Base-by-base conservation (phyloP, 2,888 invertebrate genomes). In the Gisinianus flammeolus region DNA sequence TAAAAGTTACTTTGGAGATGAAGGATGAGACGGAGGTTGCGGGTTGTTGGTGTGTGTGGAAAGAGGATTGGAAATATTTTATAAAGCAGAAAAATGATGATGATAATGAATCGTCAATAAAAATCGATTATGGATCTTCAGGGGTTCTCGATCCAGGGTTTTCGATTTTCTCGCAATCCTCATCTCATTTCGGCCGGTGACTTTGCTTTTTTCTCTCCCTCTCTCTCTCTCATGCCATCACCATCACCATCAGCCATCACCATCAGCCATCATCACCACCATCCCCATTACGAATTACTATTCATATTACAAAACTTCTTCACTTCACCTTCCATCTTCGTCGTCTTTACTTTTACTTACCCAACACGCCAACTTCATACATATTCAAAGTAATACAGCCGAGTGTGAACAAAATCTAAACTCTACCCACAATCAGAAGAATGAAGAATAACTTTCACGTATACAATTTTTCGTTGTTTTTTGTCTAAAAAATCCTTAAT, bases 61-160 rank as follows among this genome's bases (percentile, higher is more conserved):
- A n/a, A n/a, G 62, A 24, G 26, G 62, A 62, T 62, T 62, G 62
- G 62, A 62, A 56, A 56, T 62, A 62, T 24, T 54, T 62, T 62
- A 62, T 62, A 22, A 62, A 62, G 62, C n/a, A 10, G n/a, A 54
- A n/a, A 70, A 70, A 70, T n/a, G 26, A 52, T 16, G 54, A 70
- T 71, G 30, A 71, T 83, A 83, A 82, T 83, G 83, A 83, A 81
- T 83, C 83, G 81, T 83, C 82, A 83, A 83, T 83, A 83, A 83
- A 83, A 83, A 83, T 83, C 83, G 82, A 83, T 83, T 83, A 83
- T 79, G 79, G 77, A 76, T 8, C 5, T 35, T 12, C 12, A 5
- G 6, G 12, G 35, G 35, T 68, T 81, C 78, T 72, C 81, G n/a
- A 77, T 68, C 78, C 77, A 81, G 83, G 83, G 81, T 76, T 56